phyloP scores from a whole-genome alignment of 2,888 invertebrate genomes.

The Coronaproctus castanopsis region DNA sequence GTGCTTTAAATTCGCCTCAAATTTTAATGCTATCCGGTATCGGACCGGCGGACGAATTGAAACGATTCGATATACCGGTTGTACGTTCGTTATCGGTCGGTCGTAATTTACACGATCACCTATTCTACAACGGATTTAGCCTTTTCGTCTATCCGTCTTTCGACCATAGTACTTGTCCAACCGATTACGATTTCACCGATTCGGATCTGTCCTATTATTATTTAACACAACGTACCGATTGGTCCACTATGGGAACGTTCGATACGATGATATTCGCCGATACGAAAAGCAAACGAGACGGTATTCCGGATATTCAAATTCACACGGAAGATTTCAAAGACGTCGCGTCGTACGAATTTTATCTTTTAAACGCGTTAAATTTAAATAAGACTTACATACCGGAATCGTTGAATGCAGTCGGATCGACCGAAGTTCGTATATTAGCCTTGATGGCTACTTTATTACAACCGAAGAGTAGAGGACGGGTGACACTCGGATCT shows the following conservation, averaged over 20 bases:
- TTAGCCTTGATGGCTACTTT: neutral
- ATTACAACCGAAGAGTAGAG: neutral
- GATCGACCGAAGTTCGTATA: neutral
- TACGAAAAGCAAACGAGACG: slow-evolving; percentile 27
- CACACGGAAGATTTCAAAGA: neutral
- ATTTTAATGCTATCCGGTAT: neutral
- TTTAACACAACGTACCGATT: neutral
- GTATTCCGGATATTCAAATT: neutral
- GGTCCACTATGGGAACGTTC: neutral
- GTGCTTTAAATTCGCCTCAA: neutral
- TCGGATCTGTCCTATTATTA: neutral
- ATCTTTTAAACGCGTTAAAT: neutral
- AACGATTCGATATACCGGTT: slow-evolving; percentile 48
- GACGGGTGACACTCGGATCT: neutral
- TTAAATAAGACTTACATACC: neutral
- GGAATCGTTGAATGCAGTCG: neutral
- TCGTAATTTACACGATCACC: slow-evolving; percentile 31
- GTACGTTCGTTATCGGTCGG: slow-evolving; percentile 48
- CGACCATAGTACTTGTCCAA: slow-evolving; percentile 13
- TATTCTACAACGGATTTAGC: neutral
- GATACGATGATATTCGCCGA: neutral
- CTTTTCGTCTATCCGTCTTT: neutral
- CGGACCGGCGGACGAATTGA: slow-evolving; percentile 53
- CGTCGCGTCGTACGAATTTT: neutral
- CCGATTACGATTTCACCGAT: slow-evolving; percentile 14